phyloP scores from a whole-genome alignment of 2,113 vertebrate genomes.

The Centropristis striata region DNA sequence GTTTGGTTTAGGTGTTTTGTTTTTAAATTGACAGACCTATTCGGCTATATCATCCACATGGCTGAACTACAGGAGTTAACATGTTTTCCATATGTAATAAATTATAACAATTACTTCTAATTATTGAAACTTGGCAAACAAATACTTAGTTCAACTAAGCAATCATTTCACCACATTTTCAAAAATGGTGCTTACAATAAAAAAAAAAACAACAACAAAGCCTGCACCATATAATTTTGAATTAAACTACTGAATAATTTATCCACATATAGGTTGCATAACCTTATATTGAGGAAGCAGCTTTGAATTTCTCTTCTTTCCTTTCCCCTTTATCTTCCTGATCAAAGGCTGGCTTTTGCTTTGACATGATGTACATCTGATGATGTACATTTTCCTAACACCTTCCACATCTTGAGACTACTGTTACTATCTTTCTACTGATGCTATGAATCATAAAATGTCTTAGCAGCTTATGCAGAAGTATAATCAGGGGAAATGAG shows the following conservation, averaged over 20 bases:
- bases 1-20: slow-evolving; percentile 35
- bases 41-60: not conserved
- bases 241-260: slow-evolving; percentile 38
- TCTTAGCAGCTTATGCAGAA: slow-evolving; percentile 24
- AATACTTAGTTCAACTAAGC: slow-evolving; percentile 5
- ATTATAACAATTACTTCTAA: not conserved
- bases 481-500: slow-evolving; percentile 31
- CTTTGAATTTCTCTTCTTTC: slow-evolving; percentile 13
- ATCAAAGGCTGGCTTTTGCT: slow-evolving; percentile 40
- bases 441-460: slow-evolving; percentile 33
- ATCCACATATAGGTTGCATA: slow-evolving; percentile 20
- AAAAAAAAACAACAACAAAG: slow-evolving; percentile 10
- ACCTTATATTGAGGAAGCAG: slow-evolving; percentile 23
- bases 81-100: not conserved
- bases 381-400: slow-evolving; percentile 19
- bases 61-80: slow-evolving; percentile 1
- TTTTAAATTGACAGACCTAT: slow-evolving; percentile 24
- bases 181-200: not conserved
- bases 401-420: slow-evolving; percentile 23
- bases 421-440: slow-evolving; percentile 9
- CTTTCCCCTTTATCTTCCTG: slow-evolving; percentile 31
- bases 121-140: not conserved
- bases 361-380: slow-evolving; percentile 46
- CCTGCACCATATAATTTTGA: not conserved
- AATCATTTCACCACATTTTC: not conserved